A percentile compares a stretch with the other conserved stretches of the same genome.
Evolutionary conservation across 2,113 vertebrate species (phyloP).

Genomic region (Mus musculus): DNA sequence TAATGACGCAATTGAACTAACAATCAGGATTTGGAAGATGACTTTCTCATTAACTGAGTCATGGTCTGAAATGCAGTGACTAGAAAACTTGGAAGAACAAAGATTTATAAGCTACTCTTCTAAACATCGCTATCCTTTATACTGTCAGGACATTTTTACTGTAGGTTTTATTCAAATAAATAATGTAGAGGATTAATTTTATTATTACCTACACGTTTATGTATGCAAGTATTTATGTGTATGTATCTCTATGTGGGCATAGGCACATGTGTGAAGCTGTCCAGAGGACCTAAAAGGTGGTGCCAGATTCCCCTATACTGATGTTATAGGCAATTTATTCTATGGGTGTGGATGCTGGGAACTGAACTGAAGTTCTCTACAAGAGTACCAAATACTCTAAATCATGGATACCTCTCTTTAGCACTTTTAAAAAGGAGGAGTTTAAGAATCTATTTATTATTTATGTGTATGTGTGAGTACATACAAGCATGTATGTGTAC

Average conservation of each 20-base stretch:
- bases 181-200: neutral
- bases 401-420: too few species aligned
- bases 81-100: slow-evolving; percentile 10
- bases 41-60: neutral
- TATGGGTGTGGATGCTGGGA: too few species aligned
- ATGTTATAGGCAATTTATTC: neutral
- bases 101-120: neutral
- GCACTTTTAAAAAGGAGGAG: neutral
- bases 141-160: neutral
- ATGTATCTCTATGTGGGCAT: too few species aligned
- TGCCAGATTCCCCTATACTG: neutral
- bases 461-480: neutral
- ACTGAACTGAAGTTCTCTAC: neutral
- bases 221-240: neutral
- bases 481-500: too few species aligned
- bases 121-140: neutral
- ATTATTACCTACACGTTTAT: neutral
- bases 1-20: neutral
- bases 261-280: neutral
- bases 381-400: neutral
- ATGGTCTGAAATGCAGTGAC: neutral
- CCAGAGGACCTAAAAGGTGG: too few species aligned
- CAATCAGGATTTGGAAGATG: slow-evolving; percentile 5
- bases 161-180: slow-evolving; percentile 3
- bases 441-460: neutral